Conservation (phyloP, 2,888 invertebrate genomes). For the Calameuta idolon region DNA sequence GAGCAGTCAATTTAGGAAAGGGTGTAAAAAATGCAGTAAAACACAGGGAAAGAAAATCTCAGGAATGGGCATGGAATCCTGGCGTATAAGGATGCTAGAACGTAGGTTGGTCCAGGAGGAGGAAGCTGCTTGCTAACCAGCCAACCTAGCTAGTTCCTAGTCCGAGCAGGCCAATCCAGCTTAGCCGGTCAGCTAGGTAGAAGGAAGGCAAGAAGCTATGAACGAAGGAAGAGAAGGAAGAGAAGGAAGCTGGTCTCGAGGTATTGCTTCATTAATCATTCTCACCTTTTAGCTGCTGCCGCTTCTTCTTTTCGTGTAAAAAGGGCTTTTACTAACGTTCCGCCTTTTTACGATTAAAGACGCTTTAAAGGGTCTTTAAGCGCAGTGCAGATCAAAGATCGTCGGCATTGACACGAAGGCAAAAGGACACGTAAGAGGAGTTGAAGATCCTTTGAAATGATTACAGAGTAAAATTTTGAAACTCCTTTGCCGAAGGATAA, state of each 20-base stretch:
- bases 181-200: not conserved
- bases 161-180: not conserved
- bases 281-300: slow-evolving; percentile 34
- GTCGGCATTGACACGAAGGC: not conserved
- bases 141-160: not conserved
- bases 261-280: slow-evolving; percentile 40
- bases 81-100: not conserved
- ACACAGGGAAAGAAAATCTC: not conserved
- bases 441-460: not conserved
- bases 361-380: not conserved
- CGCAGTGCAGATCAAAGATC: slow-evolving; percentile 1
- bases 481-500: not conserved
- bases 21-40: not conserved
- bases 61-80: not conserved
- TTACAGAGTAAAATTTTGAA: not conserved
- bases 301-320: slow-evolving; percentile 20
- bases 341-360: slow-evolving; percentile 2
- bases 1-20: not conserved
- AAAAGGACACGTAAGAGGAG: not conserved
- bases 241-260: slow-evolving; percentile 29
- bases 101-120: not conserved
- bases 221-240: not conserved
- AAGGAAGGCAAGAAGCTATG: not conserved
- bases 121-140: not conserved
- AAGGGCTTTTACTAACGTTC: slow-evolving; percentile 32